Conservation (phyloP, 2,113 vertebrate genomes). For the Vidua chalybeata region DNA sequence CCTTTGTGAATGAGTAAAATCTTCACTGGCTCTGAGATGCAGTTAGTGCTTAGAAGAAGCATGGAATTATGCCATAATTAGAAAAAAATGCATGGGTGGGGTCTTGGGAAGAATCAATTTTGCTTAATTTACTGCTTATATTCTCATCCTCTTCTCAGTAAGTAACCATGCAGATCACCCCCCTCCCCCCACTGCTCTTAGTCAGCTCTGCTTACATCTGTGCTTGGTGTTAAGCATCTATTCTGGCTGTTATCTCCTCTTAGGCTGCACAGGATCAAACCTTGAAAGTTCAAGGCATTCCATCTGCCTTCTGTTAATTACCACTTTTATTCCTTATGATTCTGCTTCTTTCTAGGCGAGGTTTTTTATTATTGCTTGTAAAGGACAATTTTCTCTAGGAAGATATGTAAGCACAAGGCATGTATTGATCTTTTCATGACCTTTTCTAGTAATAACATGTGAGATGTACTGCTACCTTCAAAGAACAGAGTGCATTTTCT, state of each 20-base stretch:
- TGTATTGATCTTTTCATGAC: conserved; percentile 51
- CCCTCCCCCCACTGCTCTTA: not conserved
- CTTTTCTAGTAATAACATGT: conserved; percentile 48
- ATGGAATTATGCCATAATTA: not conserved
- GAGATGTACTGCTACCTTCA: conserved; percentile 1
- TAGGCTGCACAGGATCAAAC: conserved; percentile 17
- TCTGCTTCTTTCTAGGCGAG: conserved; percentile 11
- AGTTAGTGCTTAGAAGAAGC: not conserved
- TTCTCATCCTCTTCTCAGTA: not conserved
- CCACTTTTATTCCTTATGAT: not conserved
- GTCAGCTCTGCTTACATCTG: not conserved
- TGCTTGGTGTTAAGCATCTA: not conserved
- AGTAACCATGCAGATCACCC: not conserved
- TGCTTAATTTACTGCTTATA: not conserved
- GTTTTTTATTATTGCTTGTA: conserved; percentile 4
- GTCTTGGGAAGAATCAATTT: not conserved
- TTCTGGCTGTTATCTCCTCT: conserved; percentile 12
- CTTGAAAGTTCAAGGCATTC: conserved; percentile 32
- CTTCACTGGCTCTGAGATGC: not conserved
- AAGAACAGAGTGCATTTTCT: conserved; percentile 15
- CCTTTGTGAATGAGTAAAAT: not conserved
- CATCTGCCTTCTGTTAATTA: conserved; percentile 55
- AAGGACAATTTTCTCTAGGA: conserved; percentile 32
- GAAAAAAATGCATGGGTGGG: not conserved
- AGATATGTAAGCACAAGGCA: conserved; percentile 27